Conservation (phyloP, 37 sponge, comb jelly and placozoan species). For the Geodia barretti region DNA sequence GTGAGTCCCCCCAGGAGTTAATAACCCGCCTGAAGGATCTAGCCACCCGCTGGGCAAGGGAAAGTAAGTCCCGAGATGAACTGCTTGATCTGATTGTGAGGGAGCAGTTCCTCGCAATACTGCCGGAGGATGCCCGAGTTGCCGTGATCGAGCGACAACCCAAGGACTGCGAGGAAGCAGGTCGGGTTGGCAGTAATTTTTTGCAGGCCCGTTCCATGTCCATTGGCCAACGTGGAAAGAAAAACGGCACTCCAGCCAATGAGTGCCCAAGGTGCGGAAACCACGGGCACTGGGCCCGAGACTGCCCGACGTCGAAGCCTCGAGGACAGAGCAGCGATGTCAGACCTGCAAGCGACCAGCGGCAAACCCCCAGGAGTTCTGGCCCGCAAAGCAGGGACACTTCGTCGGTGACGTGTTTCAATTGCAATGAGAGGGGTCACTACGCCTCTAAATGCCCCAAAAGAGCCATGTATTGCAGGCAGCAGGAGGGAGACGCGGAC, state of each 20-base stretch:
- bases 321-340: background rate
- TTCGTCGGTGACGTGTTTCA: constrained; percentile 6
- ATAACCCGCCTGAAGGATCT: constrained; percentile 20
- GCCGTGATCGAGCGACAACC: constrained; percentile 42
- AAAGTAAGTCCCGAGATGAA: constrained; percentile 7
- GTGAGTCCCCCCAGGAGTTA: constrained; percentile 34
- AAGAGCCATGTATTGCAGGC: background rate
- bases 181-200: constrained; percentile 13
- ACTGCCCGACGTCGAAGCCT: background rate
- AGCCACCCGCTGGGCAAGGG: constrained; percentile 23
- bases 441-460: constrained; percentile 6
- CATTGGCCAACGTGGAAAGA: background rate
- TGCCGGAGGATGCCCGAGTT: constrained; percentile 28
- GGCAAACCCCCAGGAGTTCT: background rate
- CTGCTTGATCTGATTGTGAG: constrained; percentile 19
- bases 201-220: background rate
- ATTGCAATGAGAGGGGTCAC: constrained; percentile 28
- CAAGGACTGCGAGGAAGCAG: constrained; percentile 16
- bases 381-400: background rate
- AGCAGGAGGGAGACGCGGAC: background rate
- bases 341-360: background rate
- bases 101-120: constrained; percentile 34
- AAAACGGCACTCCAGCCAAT: background rate
- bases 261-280: background rate
- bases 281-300: background rate